Evolutionary conservation across 2,113 vertebrate species (phyloP), one percentile per base, ranked within the genome.

Genomic region (Chloropsis cyanopogon): DNA sequence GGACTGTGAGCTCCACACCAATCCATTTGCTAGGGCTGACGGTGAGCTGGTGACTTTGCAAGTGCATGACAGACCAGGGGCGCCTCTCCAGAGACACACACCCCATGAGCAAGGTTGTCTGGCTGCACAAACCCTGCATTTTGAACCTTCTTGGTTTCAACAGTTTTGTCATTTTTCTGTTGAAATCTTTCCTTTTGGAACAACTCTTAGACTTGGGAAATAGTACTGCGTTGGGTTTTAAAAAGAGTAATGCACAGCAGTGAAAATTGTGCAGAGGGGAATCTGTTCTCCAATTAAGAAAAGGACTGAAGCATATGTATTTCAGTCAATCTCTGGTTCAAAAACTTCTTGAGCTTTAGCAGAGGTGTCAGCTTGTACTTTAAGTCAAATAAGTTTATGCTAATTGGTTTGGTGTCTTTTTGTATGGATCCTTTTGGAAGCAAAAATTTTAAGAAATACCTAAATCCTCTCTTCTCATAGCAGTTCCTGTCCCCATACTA

Each of bases 41-140:
- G n/a, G 21, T 56, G 47, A 76, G 6, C 42, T 4, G 3, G 6
- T 71, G n/a, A 23, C 29, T 82, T 66, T 59, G 44, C 21, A 65
- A 63, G 42, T 2, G 3, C n/a, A 0, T 21, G 24, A 17, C 23
- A 35, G 28, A 28, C 63, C 1, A 5, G 22, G 28, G 12, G 2
- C 8, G 1, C 7, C 12, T 42, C 41, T 77, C n/a, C 64, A 72
- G 59, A 53, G 20, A n/a, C n/a, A 12, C 37, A 28, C 12, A 57
- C 4, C 3, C 5, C 0, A 1, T 49, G n/a, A 92, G 18, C 17
- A 35, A 52, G 49, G 17, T 69, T 65, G 22, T 26, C 39, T 80
- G 80, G 35, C 41, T 78, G 50, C 9, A 49, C 29, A 64, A 60
- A 24, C 12, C 3, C 17, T 69, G 13, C 12, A 8, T 72, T 84